phyloP scores from a whole-genome alignment of 2,888 invertebrate species.

The Tridacna crocea region DNA sequence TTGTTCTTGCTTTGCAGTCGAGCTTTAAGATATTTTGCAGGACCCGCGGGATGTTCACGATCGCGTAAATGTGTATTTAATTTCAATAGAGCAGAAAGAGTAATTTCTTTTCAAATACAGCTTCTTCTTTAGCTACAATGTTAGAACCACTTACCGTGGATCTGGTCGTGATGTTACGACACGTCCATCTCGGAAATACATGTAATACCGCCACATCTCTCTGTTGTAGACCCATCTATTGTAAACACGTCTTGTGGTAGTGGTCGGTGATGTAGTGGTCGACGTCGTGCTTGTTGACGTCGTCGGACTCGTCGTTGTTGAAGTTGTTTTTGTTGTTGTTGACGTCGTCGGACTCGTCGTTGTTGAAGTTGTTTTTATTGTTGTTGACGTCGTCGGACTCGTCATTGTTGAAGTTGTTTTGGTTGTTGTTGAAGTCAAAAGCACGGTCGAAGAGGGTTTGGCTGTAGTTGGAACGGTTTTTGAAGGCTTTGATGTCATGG shows the following conservation, averaged over 20 bases:
- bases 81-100: too few relatives aligned
- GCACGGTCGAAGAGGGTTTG: constrained; percentile 35
- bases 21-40: too few relatives aligned
- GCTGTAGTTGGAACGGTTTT: constrained; percentile 31
- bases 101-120: too few relatives aligned
- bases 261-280: constrained; percentile 28
- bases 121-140: too few relatives aligned
- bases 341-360: constrained; percentile 31
- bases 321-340: constrained; percentile 30
- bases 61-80: too few relatives aligned
- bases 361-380: constrained; percentile 32
- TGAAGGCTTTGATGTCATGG: constrained; percentile 48
- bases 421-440: constrained; percentile 27
- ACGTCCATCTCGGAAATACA: constrained; percentile 50
- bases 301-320: constrained; percentile 28
- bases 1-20: too few relatives aligned
- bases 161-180: constrained; percentile 57
- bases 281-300: constrained; percentile 22
- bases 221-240: constrained; percentile 54
- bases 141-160: constrained; percentile 42
- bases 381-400: constrained; percentile 28
- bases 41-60: too few relatives aligned
- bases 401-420: constrained; percentile 35
- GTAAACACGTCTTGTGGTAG: constrained; percentile 33
- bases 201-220: constrained; percentile 52